Percentiles rank a stretch among this genome's conserved stretches.
Conservation (phyloP, 2,113 vertebrate species). For the Scalopus aquaticus region DNA sequence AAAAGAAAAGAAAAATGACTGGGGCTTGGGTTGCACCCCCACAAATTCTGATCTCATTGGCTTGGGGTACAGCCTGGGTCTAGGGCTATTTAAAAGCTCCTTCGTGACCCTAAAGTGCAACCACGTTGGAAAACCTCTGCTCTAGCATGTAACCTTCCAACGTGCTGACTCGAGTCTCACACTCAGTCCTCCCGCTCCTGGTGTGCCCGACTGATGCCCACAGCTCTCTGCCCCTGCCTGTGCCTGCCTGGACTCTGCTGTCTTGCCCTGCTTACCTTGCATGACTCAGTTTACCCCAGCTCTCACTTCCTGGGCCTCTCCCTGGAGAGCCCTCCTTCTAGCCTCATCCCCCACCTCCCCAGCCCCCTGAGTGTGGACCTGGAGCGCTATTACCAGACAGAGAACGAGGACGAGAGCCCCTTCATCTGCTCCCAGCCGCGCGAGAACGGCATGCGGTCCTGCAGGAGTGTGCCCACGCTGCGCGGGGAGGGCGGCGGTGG, state of each 20-base stretch:
- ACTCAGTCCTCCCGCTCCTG: neutral
- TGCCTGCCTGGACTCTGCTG: neutral
- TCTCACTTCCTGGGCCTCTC: neutral
- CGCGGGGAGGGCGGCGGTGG: slow-evolving; percentile 87
- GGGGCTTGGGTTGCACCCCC: no score
- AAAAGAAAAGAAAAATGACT: no score
- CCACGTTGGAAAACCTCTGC: neutral
- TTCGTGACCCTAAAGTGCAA: neutral
- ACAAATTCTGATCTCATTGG: neutral
- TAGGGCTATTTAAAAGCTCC: neutral
- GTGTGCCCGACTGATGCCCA: neutral
- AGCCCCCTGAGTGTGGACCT: slow-evolving; percentile 90
- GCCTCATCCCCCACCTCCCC: neutral
- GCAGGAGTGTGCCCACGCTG: slow-evolving; percentile 89
- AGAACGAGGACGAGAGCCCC: slow-evolving; percentile 97
- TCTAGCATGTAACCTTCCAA: neutral
- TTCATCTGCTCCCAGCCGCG: slow-evolving; percentile 97
- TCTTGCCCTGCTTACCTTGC: no score
- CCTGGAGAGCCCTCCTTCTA: neutral
- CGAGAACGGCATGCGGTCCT: slow-evolving; percentile 96
- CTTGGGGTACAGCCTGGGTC: neutral
- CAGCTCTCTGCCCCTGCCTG: neutral
- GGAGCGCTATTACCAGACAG: slow-evolving; percentile 94
- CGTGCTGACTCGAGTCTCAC: neutral
- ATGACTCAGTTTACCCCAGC: neutral